phyloP scores from a whole-genome alignment of 2,888 invertebrate species.

The Drosophila picticornis region DNA sequence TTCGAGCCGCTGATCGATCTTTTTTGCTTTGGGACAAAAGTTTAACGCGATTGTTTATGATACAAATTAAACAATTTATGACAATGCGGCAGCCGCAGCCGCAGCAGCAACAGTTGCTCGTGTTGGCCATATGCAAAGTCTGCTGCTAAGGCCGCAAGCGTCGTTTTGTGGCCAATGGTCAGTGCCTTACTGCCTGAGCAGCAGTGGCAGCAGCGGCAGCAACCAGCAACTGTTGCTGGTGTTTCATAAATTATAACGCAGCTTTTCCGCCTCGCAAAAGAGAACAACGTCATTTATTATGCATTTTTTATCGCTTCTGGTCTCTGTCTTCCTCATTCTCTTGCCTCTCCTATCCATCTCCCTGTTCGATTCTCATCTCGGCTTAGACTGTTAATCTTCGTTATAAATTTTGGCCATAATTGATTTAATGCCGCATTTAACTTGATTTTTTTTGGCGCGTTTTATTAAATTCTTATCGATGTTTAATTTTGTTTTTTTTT shows the following conservation, averaged over 20 bases:
- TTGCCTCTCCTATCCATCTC: neutral
- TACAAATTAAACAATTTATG: slow-evolving; percentile 86
- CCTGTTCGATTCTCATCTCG: slow-evolving; percentile 5
- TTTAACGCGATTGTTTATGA: slow-evolving; percentile 86
- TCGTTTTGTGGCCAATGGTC: slow-evolving; percentile 37
- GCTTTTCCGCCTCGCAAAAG: slow-evolving; percentile 71
- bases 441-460: slow-evolving; percentile 62
- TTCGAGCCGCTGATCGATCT: slow-evolving; percentile 81
- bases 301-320: slow-evolving; percentile 84
- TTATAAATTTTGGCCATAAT: slow-evolving; percentile 82
- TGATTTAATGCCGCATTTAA: slow-evolving; percentile 82
- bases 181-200: slow-evolving; percentile 56
- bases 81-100: slow-evolving; percentile 77
- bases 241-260: slow-evolving; percentile 83
- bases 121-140: slow-evolving; percentile 71
- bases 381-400: slow-evolving; percentile 74
- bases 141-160: slow-evolving; percentile 67
- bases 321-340: slow-evolving; percentile 41
- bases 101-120: slow-evolving; percentile 36
- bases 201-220: slow-evolving; percentile 18
- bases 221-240: slow-evolving; percentile 65
- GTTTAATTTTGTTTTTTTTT: slow-evolving; percentile 12
- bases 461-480: slow-evolving; percentile 59
- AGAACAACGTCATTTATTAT: slow-evolving; percentile 83
- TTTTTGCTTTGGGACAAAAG: slow-evolving; percentile 83